Conservation (phyloP, 2,888 invertebrate genomes). For the Rotaria sp. region DNA sequence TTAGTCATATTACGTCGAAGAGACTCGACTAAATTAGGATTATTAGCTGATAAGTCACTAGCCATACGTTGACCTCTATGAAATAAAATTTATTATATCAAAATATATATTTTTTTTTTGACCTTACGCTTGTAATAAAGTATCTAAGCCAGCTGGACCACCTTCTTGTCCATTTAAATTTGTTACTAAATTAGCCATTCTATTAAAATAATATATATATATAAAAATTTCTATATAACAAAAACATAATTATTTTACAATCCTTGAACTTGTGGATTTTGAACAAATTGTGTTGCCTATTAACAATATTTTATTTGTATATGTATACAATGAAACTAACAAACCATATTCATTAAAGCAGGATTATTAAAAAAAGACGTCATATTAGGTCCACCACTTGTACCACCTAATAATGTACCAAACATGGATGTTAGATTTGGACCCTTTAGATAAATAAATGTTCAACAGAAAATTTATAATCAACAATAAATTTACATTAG, state of each 20-base stretch:
- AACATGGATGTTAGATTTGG: constrained; percentile 39
- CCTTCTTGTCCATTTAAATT: constrained; percentile 5
- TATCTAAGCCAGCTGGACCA: not conserved
- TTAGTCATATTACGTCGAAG: not conserved
- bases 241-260: constrained; percentile 53
- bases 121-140: constrained; percentile 23
- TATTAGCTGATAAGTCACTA: not conserved
- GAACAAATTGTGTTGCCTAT: constrained; percentile 63
- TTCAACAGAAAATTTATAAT: not conserved
- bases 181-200: constrained; percentile 31
- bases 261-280: constrained; percentile 72
- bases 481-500: not conserved
- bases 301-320: not conserved
- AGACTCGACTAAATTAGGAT: not conserved
- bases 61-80: constrained; percentile 16
- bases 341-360: constrained; percentile 68
- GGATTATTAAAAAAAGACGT: constrained; percentile 69
- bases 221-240: not conserved
- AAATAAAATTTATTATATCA: not conserved
- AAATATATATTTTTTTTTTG: not conserved
- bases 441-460: not conserved
- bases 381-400: constrained; percentile 42
- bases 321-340: not conserved
- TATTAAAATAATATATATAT: not conserved
- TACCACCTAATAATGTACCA: constrained; percentile 39